A percentile compares a stretch with the other conserved stretches of the same genome.
phyloP scores from a whole-genome alignment of 2,797 vertebrate genomes.

The Chaetodon trifasciatus region DNA sequence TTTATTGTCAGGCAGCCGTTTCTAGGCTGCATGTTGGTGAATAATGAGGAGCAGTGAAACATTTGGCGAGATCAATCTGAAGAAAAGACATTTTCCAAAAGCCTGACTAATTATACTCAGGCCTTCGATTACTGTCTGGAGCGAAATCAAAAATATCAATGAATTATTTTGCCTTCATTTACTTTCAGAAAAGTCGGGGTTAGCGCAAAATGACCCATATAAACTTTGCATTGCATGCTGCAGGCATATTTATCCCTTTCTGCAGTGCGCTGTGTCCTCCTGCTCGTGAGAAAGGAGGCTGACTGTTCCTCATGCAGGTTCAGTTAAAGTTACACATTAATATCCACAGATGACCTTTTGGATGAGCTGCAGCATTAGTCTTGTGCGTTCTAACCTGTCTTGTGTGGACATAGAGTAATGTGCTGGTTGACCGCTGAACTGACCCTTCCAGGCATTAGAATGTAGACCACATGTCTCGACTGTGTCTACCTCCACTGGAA shows the following conservation, averaged over 20 bases:
- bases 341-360: conserved; percentile 87
- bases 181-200: conserved; percentile 67
- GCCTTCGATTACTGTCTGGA: conserved; percentile 78
- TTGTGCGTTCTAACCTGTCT: conserved; percentile 83
- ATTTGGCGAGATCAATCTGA: conserved; percentile 73
- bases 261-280: conserved; percentile 54
- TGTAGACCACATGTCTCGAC: conserved; percentile 83
- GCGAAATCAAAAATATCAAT: conserved; percentile 72
- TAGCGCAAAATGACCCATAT: conserved; percentile 68
- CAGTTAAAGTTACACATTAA: conserved; percentile 86
- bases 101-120: conserved; percentile 72
- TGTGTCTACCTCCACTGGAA: conserved; percentile 75
- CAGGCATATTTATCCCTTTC: conserved; percentile 64
- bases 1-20: conserved; percentile 67
- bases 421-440: conserved; percentile 83
- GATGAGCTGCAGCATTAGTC: conserved; percentile 86
- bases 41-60: conserved; percentile 71
- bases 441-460: conserved; percentile 84
- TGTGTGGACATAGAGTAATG: conserved; percentile 86
- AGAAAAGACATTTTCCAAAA: conserved; percentile 71
- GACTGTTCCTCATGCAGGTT: conserved; percentile 74
- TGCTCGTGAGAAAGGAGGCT: conserved; percentile 46
- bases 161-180: conserved; percentile 61
- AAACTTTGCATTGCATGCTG: conserved; percentile 58
- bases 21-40: conserved; percentile 67